phyloP scores from a whole-genome alignment of 2,113 vertebrate genomes.

The Motacilla tschutschensis region DNA sequence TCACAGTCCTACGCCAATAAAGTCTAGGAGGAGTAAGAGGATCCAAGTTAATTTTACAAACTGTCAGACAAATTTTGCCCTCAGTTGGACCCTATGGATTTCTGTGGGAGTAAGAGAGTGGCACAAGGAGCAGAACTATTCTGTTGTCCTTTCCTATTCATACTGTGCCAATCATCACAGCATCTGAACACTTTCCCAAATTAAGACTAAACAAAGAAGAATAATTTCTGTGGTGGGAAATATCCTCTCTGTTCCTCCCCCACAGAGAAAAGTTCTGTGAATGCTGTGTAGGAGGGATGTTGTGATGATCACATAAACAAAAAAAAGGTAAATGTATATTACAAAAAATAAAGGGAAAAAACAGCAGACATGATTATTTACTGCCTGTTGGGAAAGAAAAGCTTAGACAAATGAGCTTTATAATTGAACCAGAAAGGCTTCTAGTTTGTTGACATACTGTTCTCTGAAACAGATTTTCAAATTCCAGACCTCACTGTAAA shows the following conservation, averaged over 20 bases:
- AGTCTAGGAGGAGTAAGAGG: background rate
- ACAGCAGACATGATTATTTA: background rate
- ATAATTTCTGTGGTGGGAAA: background rate
- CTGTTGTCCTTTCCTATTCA: background rate
- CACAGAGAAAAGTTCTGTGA: background rate
- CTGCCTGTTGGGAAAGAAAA: background rate
- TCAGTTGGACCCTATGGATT: background rate
- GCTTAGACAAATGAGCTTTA: background rate
- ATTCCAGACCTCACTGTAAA: background rate
- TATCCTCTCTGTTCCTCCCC: background rate
- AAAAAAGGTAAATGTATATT: background rate
- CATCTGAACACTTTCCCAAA: constrained; percentile 5
- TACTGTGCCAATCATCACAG: constrained; percentile 9
- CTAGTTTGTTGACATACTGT: background rate
- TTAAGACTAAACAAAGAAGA: constrained; percentile 23
- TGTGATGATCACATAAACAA: background rate
- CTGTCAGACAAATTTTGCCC: background rate
- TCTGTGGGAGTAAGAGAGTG: background rate
- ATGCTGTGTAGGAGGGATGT: background rate
- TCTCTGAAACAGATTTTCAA: constrained; percentile 5
- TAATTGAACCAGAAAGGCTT: constrained; percentile 1
- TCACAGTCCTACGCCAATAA: background rate
- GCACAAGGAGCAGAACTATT: background rate
- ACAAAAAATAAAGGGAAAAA: background rate
- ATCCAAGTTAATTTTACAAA: background rate